Base-by-base conservation (phyloP, 2,113 vertebrate species). In the Patagioenas fasciata region DNA sequence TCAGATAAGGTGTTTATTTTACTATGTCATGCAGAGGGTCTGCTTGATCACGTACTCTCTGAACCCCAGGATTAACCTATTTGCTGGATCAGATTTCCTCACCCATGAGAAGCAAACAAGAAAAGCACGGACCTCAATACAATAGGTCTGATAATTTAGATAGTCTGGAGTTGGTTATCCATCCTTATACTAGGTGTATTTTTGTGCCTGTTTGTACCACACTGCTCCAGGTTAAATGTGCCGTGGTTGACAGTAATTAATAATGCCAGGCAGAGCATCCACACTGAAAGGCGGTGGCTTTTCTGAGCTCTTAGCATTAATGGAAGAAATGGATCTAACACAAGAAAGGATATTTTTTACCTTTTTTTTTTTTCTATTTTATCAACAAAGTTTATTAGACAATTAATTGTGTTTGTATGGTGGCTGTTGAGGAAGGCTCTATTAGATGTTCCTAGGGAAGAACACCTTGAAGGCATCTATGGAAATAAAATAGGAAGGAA, bases 11-110 rank as follows among this genome's bases (percentile, higher is more conserved):
- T 7, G 10, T 48, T 48, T n/a, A 23, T 72, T 89, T 65, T 51
- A 15, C 9, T 51, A 0, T 32, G 8, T 48, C 3, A 6, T 1
- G 0, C 24, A 17, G 32, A 19, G 11, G 15, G 21, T n/a, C 28
- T 54, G 7, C 21, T 51, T 71, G 15, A 24, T 21, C 34, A 20
- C 0, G 0, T 4, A 1, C 13, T 50, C 9, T 66, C 61, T 60
- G 40, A 57, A 29, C 73, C n/a, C 2, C 2, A 38, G 11, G 34
- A 10, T 38, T 80, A 25, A 6, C 31, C 5, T 61, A 0, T 70
- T 71, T 67, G 18, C 15, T 53, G 21, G 10, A 24, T 42, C 24
- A 48, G 14, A 28, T 20, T 14, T 65, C 38, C 42, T 91, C 29
- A 17, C 4, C 25, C 2, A 0, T 32, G 29, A 70, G 67, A 73